phyloP scores from a whole-genome alignment of 2,113 vertebrate species.

The Neogobius melanostomus region DNA sequence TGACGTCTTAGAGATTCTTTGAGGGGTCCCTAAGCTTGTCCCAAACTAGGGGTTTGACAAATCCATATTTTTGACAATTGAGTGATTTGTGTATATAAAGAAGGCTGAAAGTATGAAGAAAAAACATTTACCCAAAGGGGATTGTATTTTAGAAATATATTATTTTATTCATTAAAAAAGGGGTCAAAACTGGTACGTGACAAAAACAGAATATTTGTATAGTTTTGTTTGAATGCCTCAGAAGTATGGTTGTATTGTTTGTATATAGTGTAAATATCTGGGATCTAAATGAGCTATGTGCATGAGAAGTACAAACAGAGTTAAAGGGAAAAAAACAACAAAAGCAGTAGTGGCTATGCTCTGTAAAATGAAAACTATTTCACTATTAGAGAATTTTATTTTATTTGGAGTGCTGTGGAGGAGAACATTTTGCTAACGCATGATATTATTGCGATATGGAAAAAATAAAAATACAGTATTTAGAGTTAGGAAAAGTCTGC shows the following conservation, averaged over 20 bases:
- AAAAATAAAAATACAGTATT: conserved; percentile 89
- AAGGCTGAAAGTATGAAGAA: conserved; percentile 87
- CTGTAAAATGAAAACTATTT: conserved; percentile 99
- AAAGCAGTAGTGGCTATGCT: conserved; percentile 99
- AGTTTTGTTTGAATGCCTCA: conserved; percentile 99
- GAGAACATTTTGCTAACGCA: conserved; percentile 99
- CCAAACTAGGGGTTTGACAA: conserved; percentile 93
- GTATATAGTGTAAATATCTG: conserved; percentile 99
- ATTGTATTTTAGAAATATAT: conserved; percentile 96
- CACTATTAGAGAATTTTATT: conserved; percentile 99
- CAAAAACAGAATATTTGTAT: conserved; percentile 99
- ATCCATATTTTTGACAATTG: conserved; percentile 96
- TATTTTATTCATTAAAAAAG: conserved; percentile 98
- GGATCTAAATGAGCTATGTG: conserved; percentile 95
- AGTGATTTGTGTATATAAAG: conserved; percentile 96
- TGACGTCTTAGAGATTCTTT: conserved; percentile 91
- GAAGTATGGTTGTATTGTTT: conserved; percentile 99
- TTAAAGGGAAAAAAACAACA: conserved; percentile 81
- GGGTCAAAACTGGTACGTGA: conserved; percentile 95
- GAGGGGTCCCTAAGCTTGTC: conserved; percentile 90
- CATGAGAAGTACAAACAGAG: conserved; percentile 93
- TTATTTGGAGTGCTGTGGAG: conserved; percentile 99
- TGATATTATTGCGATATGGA: conserved; percentile 95
- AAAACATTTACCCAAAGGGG: conserved; percentile 93
- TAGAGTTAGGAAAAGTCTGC: conserved; percentile 96